Percentiles rank a stretch among this genome's conserved stretches.
These are phyloP conservation scores for Salarias fasciatus DNA, from an alignment of 2,797 vertebrate genomes.

Conservation along the genomic window DNA sequence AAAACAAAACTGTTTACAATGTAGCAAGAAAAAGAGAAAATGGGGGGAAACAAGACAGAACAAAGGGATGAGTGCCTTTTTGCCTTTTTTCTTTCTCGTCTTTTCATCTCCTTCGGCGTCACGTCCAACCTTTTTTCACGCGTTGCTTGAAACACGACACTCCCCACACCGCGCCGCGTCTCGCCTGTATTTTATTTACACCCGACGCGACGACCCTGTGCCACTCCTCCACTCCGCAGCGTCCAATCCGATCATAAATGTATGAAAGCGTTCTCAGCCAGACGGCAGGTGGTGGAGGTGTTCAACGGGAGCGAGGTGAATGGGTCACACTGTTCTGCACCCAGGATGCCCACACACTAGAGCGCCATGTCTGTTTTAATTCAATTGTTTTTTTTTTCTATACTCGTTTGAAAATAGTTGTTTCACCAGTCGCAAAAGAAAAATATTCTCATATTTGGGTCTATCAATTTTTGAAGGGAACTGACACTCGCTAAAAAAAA, in stretches of 20 bases:
- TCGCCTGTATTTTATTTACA: conserved; percentile 15
- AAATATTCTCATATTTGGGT: too few species aligned
- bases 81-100: conserved; percentile 19
- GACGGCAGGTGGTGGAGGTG: neutral
- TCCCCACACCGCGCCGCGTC: neutral
- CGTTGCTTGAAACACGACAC: conserved; percentile 18
- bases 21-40: conserved; percentile 58
- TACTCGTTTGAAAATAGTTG: conserved; percentile 4
- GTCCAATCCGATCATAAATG: conserved; percentile 9
- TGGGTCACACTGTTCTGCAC: neutral
- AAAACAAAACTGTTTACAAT: conserved; percentile 68
- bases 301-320: conserved; percentile 2
- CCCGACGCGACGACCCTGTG: neutral
- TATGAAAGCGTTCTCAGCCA: conserved; percentile 10
- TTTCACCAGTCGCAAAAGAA: conserved; percentile 12
- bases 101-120: conserved; percentile 13
- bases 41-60: conserved; percentile 30
- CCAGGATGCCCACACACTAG: neutral
- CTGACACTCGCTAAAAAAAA: neutral
- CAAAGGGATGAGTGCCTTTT: conserved; percentile 42
- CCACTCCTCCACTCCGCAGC: conserved; percentile 15
- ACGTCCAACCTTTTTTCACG: conserved; percentile 5
- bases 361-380: conserved; percentile 14
- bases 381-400: conserved; percentile 2
- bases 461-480: neutral